These are phyloP conservation scores for Zoanthus sociatus DNA, from an alignment of 92 coral and sea anemone species.

Conservation along the genomic window DNA sequence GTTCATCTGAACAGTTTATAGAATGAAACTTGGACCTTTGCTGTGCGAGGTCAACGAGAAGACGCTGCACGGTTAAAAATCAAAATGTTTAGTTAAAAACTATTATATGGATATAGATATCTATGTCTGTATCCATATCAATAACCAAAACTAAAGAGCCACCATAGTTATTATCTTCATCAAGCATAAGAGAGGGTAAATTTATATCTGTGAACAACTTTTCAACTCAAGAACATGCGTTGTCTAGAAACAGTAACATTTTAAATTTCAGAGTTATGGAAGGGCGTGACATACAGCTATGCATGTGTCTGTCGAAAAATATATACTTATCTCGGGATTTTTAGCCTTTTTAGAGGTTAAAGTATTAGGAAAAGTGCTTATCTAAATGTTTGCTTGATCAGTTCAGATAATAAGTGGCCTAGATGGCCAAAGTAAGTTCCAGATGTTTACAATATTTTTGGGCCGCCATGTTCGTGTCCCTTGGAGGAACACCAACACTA, in stretches of 20 bases:
- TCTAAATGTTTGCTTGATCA: background rate
- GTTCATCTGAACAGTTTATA: too few relatives aligned
- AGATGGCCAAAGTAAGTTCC: conserved; percentile 1
- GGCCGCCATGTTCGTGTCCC: too few relatives aligned
- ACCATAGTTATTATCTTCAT: background rate
- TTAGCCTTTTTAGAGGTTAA: background rate
- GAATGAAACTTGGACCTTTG: too few relatives aligned
- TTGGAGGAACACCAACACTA: too few relatives aligned
- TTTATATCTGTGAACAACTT: conserved; percentile 33
- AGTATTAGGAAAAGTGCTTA: background rate
- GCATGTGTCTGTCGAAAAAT: background rate
- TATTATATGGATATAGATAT: too few relatives aligned
- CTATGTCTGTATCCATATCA: background rate
- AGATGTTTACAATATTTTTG: background rate
- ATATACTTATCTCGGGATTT: too few relatives aligned
- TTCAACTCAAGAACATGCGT: conserved; percentile 42
- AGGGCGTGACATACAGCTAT: background rate
- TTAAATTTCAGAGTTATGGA: conserved; percentile 37
- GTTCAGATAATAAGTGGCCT: background rate
- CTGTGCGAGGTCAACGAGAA: too few relatives aligned
- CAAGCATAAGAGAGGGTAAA: conserved; percentile 26
- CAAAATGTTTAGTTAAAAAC: too few relatives aligned
- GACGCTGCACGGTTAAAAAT: too few relatives aligned
- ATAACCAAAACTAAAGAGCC: conserved; percentile 25
- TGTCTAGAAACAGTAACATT: conserved; percentile 26